Conservation (phyloP, 2,113 vertebrate genomes). For the Hyla sarda region DNA sequence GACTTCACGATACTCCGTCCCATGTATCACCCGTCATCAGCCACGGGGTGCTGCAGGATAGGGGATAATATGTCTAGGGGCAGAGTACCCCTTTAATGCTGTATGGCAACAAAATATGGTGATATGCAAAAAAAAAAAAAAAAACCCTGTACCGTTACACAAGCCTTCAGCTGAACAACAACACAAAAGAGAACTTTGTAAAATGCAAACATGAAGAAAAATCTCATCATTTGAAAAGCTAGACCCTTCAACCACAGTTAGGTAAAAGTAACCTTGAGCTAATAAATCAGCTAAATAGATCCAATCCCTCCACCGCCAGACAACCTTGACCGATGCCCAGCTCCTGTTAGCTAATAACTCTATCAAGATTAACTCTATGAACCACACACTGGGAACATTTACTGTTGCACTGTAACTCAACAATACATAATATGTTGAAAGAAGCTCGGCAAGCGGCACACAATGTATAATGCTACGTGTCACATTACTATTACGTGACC, state of each 20-base stretch:
- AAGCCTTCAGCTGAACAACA: too few species aligned
- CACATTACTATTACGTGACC: neutral
- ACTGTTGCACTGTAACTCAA: neutral
- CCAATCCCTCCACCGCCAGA: slow-evolving; percentile 1
- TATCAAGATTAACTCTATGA: slow-evolving; percentile 6
- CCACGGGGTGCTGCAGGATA: too few species aligned
- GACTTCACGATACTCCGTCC: too few species aligned
- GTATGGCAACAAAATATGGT: too few species aligned
- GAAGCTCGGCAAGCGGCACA: neutral
- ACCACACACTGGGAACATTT: neutral
- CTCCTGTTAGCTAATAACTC: slow-evolving; percentile 4
- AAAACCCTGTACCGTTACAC: neutral
- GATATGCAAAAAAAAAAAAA: too few species aligned
- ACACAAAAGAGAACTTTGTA: neutral
- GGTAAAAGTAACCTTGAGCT: slow-evolving; percentile 36
- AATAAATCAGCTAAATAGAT: neutral
- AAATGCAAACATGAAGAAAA: too few species aligned
- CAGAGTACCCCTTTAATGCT: too few species aligned
- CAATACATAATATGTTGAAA: neutral
- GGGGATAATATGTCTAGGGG: too few species aligned
- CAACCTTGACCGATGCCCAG: slow-evolving; percentile 35
- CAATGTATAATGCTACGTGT: neutral
- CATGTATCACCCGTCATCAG: too few species aligned
- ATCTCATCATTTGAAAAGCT: neutral
- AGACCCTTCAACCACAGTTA: neutral